Evolutionary conservation across 2,113 vertebrate species (phyloP).

Genomic region (Bos javanicus): DNA sequence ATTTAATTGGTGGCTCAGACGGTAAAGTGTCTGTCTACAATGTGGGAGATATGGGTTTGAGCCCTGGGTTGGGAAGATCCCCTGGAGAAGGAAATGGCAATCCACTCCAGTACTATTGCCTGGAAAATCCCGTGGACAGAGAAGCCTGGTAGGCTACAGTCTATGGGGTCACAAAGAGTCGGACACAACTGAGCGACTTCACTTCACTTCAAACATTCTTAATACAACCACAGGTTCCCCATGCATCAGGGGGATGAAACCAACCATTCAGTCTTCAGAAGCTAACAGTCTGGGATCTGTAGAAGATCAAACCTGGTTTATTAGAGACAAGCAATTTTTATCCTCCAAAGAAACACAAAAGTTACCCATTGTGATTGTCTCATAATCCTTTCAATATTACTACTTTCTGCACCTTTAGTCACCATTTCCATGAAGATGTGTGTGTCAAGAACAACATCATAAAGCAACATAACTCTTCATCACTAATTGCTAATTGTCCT

Average conservation of each 20-base stretch:
- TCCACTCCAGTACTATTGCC: no score
- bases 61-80: no score
- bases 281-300: neutral
- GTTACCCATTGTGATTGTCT: neutral
- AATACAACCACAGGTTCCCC: neutral
- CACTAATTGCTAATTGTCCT: constrained; percentile 1
- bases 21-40: no score
- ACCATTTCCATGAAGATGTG: neutral
- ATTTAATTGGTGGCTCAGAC: neutral
- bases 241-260: neutral
- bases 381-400: neutral
- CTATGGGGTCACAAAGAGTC: no score
- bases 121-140: no score
- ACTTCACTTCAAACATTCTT: neutral
- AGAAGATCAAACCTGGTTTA: neutral
- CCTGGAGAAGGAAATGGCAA: no score
- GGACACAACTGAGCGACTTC: no score
- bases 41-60: no score
- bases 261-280: neutral
- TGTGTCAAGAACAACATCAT: neutral
- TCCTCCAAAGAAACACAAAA: neutral
- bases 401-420: neutral
- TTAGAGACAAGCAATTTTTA: neutral
- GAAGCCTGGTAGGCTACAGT: no score
- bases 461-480: neutral